phyloP scores from a whole-genome alignment of 2,888 invertebrate genomes.

The Leucophenga montana region DNA sequence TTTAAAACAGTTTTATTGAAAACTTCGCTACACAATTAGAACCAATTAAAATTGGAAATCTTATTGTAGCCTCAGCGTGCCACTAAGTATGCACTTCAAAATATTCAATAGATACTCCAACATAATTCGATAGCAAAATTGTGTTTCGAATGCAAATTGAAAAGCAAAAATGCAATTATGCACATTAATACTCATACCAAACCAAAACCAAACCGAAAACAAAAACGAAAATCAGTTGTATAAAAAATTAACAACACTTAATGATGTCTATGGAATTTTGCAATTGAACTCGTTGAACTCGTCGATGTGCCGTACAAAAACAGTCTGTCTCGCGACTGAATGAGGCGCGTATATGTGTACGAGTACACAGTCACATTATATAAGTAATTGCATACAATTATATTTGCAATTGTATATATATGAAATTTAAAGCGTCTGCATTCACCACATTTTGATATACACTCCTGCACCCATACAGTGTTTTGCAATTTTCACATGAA shows the following conservation, averaged over 20 bases:
- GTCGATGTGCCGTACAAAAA: too few relatives aligned
- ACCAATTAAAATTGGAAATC: too few relatives aligned
- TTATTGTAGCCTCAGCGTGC: not conserved
- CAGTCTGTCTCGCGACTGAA: too few relatives aligned
- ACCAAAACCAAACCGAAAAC: too few relatives aligned
- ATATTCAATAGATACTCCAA: not conserved
- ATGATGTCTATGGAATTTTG: conserved; percentile 7
- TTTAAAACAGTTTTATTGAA: too few relatives aligned
- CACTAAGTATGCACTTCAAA: conserved; percentile 2
- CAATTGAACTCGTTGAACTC: not conserved
- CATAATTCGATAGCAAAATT: not conserved
- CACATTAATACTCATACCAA: too few relatives aligned
- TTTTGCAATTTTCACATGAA: conserved; percentile 19
- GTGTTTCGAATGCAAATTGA: too few relatives aligned
- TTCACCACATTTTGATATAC: not conserved
- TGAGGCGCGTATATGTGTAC: not conserved
- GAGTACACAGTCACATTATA: conserved; percentile 47
- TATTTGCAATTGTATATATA: conserved; percentile 34
- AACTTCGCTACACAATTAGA: too few relatives aligned
- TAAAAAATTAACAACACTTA: not conserved
- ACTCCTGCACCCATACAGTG: too few relatives aligned
- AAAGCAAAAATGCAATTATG: too few relatives aligned
- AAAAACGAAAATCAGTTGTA: too few relatives aligned
- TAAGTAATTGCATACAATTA: conserved; percentile 60
- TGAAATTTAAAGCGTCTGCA: conserved; percentile 6